These are phyloP conservation scores for Dolichotis patagonum DNA, from an alignment of 2,113 vertebrate genomes.

Conservation along the genomic window DNA sequence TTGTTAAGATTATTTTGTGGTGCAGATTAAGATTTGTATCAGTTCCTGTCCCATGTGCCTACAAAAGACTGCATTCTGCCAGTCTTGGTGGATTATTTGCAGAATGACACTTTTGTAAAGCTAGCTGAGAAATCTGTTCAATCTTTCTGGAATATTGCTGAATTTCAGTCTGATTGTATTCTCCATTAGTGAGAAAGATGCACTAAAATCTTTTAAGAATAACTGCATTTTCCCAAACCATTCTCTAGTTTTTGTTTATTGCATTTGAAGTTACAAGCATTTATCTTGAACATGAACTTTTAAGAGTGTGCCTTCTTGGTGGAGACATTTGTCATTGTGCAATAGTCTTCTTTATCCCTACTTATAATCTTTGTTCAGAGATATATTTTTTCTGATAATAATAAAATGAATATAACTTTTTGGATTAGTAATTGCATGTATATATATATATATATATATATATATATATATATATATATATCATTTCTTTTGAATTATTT, in stretches of 20 bases:
- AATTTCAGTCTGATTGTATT: background rate
- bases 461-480: too few species aligned
- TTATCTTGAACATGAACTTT: background rate
- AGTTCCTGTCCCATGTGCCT: background rate
- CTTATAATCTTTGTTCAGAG: background rate
- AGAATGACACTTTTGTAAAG: background rate
- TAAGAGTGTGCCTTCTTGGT: background rate
- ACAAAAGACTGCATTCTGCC: background rate
- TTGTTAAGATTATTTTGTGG: background rate
- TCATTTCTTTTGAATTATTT: background rate
- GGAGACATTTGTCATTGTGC: background rate
- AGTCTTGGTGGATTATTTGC: background rate
- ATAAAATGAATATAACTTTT: background rate
- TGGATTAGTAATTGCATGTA: background rate
- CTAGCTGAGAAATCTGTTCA: background rate
- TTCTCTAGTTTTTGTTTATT: background rate
- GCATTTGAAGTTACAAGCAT: background rate
- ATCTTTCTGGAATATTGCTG: background rate
- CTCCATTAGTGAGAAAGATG: background rate
- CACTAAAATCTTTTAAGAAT: background rate
- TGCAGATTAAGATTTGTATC: background rate
- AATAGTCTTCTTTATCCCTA: background rate
- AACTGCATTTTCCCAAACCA: background rate
- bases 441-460: too few species aligned
- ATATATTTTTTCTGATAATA: background rate